Evolutionary conservation across 2,113 vertebrate species (phyloP).

Genomic region (Gobio gobio): DNA sequence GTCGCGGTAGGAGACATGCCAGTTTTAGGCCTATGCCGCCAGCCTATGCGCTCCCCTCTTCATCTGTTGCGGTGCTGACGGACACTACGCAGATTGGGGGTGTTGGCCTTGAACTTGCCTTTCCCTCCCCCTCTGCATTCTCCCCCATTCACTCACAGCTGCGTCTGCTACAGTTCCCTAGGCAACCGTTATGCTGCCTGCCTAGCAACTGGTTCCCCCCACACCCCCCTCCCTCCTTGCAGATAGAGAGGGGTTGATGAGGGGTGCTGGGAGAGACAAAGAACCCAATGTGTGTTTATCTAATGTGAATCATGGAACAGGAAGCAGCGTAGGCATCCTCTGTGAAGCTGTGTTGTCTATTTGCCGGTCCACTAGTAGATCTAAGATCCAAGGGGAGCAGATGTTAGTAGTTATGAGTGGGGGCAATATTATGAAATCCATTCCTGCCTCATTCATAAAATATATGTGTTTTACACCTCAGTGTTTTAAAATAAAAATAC

Average conservation of each 20-base stretch:
- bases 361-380: not conserved
- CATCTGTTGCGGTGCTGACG: slow-evolving; percentile 25
- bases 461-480: not conserved
- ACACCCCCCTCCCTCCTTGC: slow-evolving; percentile 20
- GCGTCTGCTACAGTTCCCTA: slow-evolving; percentile 48
- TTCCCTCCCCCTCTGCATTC: slow-evolving; percentile 19
- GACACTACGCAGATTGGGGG: slow-evolving; percentile 30
- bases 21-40: not conserved
- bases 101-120: slow-evolving; percentile 49
- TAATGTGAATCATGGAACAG: slow-evolving; percentile 36
- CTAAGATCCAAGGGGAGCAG: slow-evolving; percentile 8
- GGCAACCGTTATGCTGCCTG: slow-evolving; percentile 53
- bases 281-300: slow-evolving; percentile 35
- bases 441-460: slow-evolving; percentile 9
- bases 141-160: slow-evolving; percentile 42
- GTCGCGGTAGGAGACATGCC: not conserved
- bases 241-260: slow-evolving; percentile 27
- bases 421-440: slow-evolving; percentile 2
- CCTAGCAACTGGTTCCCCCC: slow-evolving; percentile 46
- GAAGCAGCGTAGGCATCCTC: slow-evolving; percentile 38
- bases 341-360: slow-evolving; percentile 38
- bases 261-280: slow-evolving; percentile 42
- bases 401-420: not conserved
- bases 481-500: not conserved
- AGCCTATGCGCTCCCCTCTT: not conserved